Evolutionary conservation across 2,888 invertebrate genomes (phyloP).

Genomic region (Oscheius sp.): DNA sequence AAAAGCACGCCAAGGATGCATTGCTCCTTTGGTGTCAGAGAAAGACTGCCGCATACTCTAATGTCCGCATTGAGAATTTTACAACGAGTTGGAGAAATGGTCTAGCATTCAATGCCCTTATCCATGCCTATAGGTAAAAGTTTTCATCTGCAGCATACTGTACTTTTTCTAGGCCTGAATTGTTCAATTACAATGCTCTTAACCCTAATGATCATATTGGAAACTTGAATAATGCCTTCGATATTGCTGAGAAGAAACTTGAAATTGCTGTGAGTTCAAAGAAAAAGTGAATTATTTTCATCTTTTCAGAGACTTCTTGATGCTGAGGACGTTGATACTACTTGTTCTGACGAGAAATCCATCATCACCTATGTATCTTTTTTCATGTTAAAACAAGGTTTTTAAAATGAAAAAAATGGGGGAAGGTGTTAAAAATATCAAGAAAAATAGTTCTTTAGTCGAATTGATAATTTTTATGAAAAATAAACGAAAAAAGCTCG

Average conservation of each 20-base stretch:
- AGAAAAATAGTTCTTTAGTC: background rate
- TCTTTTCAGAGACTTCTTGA: conserved; percentile 78
- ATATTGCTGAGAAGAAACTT: conserved; percentile 88
- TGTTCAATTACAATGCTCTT: conserved; percentile 80
- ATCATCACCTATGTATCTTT: conserved; percentile 98
- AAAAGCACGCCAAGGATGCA: conserved; percentile 98
- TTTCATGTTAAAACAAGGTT: conserved; percentile 75
- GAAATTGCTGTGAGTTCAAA: conserved; percentile 79
- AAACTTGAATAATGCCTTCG: conserved; percentile 96
- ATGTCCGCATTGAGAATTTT: conserved; percentile 73
- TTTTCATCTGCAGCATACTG: too few species aligned
- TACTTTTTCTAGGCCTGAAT: conserved; percentile 90
- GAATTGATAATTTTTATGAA: too few species aligned
- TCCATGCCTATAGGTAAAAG: conserved; percentile 85
- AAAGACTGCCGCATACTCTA: conserved; percentile 87
- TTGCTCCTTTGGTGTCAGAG: conserved; percentile 97
- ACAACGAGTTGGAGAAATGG: conserved; percentile 91
- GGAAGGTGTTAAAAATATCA: background rate
- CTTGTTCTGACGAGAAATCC: conserved; percentile 82
- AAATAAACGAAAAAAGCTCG: background rate
- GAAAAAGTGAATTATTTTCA: background rate
- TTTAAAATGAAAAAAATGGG: background rate
- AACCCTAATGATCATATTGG: conserved; percentile 85
- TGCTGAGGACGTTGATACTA: conserved; percentile 94
- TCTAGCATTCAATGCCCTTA: conserved; percentile 96